phyloP scores from a whole-genome alignment of 2,113 vertebrate genomes.

The Hipposideros armiger region DNA sequence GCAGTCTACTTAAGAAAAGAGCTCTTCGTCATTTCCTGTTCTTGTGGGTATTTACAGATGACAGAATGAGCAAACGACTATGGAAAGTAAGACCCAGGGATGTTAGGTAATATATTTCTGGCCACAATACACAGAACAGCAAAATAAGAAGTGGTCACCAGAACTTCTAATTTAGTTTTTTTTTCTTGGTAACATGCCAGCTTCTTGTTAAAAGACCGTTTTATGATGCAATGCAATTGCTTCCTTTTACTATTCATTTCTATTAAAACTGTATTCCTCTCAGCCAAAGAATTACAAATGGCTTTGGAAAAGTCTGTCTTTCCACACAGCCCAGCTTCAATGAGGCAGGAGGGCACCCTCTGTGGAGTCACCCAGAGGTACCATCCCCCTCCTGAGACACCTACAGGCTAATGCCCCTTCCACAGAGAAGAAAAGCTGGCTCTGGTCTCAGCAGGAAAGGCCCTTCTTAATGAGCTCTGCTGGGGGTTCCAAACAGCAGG shows the following conservation, averaged over 20 bases:
- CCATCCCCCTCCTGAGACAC: background rate
- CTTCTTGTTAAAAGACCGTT: background rate
- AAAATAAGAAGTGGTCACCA: accelerated
- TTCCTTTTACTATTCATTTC: background rate
- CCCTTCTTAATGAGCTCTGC: background rate
- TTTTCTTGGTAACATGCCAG: background rate
- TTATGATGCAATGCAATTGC: background rate
- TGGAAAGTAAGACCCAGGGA: too few species aligned
- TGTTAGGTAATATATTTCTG: accelerated
- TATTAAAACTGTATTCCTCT: background rate
- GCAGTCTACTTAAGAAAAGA: accelerated
- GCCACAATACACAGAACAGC: background rate
- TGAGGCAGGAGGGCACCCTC: background rate
- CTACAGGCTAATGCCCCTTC: background rate
- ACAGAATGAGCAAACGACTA: background rate
- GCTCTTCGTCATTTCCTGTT: accelerated
- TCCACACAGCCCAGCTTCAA: background rate
- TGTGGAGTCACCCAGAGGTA: too few species aligned
- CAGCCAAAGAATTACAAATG: background rate
- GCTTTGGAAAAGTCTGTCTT: background rate
- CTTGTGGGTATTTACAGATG: accelerated
- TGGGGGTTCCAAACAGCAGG: background rate
- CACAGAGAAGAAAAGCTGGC: background rate
- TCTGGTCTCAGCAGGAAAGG: slow-evolving; percentile 35
- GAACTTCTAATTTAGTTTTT: background rate